Percentiles rank a stretch among this genome's conserved stretches.
phyloP scores from a whole-genome alignment of 2,888 invertebrate genomes.

The Neoscelio sp. region DNA sequence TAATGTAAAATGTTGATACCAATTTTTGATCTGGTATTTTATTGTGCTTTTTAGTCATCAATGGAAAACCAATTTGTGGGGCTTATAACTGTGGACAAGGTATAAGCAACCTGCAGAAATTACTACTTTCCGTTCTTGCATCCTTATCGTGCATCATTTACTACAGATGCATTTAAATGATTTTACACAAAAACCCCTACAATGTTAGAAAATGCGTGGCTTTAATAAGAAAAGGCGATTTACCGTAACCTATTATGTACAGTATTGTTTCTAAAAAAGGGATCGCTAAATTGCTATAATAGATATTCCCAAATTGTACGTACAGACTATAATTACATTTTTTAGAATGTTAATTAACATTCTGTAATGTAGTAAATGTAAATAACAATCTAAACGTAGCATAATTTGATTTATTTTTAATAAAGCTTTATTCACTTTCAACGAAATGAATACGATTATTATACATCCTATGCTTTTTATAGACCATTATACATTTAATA shows the following conservation, averaged over 20 bases:
- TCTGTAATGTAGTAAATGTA: no score
- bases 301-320: slow-evolving; percentile 15
- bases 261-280: slow-evolving; percentile 13
- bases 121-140: slow-evolving; percentile 32
- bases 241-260: slow-evolving; percentile 36
- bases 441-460: no score
- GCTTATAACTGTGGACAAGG: slow-evolving; percentile 19
- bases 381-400: no score
- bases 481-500: no score
- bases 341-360: no score
- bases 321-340: no score
- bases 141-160: slow-evolving; percentile 30
- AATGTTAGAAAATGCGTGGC: slow-evolving; percentile 9
- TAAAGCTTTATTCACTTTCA: no score
- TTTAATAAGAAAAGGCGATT: slow-evolving; percentile 13
- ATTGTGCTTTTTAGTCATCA: slow-evolving; percentile 28
- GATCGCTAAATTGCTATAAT: slow-evolving; percentile 30
- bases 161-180: slow-evolving; percentile 24
- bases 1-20: slow-evolving; percentile 14
- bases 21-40: no score
- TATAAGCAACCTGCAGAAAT: slow-evolving; percentile 17
- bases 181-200: slow-evolving; percentile 25
- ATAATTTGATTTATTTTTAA: no score
- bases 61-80: slow-evolving; percentile 21
- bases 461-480: no score